Conservation (phyloP, 2,888 invertebrate species). For the Eristalis arbustorum region DNA sequence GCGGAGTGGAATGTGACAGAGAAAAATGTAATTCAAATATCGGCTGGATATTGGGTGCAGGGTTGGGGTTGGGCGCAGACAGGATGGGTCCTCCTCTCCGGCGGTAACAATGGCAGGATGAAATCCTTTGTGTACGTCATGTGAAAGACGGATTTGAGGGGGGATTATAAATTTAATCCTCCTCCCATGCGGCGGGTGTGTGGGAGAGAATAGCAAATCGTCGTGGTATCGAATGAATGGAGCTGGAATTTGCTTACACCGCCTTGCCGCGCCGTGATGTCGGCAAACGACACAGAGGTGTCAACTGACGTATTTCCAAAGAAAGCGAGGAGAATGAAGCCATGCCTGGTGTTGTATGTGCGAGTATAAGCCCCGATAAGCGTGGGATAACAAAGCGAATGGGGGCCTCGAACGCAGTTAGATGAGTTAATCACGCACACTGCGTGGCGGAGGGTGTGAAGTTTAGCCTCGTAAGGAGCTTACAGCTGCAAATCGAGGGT, state of each 20-base stretch:
- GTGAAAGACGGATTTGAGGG: slow-evolving; percentile 28
- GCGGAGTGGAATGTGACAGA: background rate
- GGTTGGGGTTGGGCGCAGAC: background rate
- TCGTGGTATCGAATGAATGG: background rate
- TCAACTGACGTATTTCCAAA: background rate
- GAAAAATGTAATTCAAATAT: slow-evolving; percentile 29
- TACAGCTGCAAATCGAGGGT: no score
- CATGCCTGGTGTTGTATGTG: background rate
- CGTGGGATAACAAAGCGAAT: background rate
- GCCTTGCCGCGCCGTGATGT: background rate
- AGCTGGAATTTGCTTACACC: slow-evolving; percentile 1
- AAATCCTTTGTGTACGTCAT: slow-evolving; percentile 34
- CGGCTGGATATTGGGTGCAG: background rate
- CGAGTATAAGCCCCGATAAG: background rate
- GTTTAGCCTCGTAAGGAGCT: no score
- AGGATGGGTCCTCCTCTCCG: background rate
- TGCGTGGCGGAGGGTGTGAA: no score
- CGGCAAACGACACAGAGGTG: background rate
- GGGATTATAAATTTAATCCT: slow-evolving; percentile 44
- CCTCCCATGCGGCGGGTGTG: background rate
- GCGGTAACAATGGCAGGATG: slow-evolving; percentile 9
- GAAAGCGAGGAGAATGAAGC: background rate
- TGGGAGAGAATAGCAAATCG: background rate
- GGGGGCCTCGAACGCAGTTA: background rate
- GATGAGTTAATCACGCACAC: background rate